Percentiles rank a stretch among this genome's conserved stretches.
phyloP scores from a whole-genome alignment of 1,140 invertebrate species.

The Formica exsecta region DNA sequence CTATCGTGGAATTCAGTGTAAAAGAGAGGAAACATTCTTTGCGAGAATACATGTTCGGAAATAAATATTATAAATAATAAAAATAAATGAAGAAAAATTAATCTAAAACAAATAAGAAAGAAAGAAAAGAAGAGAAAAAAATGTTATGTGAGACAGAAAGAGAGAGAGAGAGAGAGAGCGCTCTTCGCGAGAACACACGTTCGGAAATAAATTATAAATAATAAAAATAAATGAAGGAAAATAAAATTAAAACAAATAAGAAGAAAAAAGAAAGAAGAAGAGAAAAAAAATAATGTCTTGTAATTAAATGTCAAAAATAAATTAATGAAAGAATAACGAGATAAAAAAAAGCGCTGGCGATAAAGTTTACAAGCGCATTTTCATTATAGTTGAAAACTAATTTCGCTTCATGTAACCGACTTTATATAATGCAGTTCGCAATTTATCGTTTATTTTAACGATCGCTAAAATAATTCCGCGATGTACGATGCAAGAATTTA shows the following conservation, averaged over 20 bases:
- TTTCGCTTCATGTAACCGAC: background rate
- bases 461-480: background rate
- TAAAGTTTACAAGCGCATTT: background rate
- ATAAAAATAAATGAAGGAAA: background rate
- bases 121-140: too few species aligned
- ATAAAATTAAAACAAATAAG: background rate
- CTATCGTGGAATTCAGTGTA: background rate
- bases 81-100: background rate
- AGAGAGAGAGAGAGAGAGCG: too few species aligned
- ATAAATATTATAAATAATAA: background rate
- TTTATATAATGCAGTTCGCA: background rate
- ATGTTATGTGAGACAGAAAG: too few species aligned
- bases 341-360: background rate
- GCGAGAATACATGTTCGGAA: too few species aligned
- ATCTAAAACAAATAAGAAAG: background rate
- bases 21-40: too few species aligned
- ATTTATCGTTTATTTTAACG: slow-evolving; percentile 4
- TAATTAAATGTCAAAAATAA: background rate
- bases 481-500: background rate
- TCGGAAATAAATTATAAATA: background rate
- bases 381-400: slow-evolving; percentile 7
- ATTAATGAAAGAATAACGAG: background rate
- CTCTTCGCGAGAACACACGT: too few species aligned
- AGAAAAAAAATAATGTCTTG: background rate
- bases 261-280: background rate